Evolutionary conservation across 1,140 invertebrate genomes (phyloP).

Genomic region (Tetramorium alpestre): DNA sequence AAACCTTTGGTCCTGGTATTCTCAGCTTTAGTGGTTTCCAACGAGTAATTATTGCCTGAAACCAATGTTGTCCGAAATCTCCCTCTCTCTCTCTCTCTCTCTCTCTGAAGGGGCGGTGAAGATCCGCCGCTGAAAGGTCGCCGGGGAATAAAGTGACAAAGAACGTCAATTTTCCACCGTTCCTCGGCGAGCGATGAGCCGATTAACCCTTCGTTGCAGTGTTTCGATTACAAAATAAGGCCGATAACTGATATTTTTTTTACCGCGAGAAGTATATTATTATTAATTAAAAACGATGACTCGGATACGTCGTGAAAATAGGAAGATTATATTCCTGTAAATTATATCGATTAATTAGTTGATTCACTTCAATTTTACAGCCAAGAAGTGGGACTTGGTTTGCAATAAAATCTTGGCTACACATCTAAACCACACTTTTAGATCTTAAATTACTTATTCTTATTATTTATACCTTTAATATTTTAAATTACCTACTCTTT

Average conservation of each 20-base stretch:
- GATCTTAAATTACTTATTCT: too few species aligned
- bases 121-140: conserved; percentile 20
- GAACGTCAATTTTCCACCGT: conserved; percentile 41
- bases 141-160: conserved; percentile 39
- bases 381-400: too few species aligned
- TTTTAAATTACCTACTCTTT: too few species aligned
- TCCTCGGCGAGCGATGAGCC: conserved; percentile 15
- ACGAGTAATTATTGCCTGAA: conserved; percentile 57
- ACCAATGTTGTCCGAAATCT: conserved; percentile 39
- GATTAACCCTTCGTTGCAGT: conserved; percentile 18
- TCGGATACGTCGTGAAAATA: background rate
- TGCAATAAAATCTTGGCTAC: too few species aligned
- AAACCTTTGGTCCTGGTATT: conserved; percentile 41
- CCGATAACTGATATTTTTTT: background rate
- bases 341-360: too few species aligned
- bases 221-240: background rate
- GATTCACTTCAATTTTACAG: too few species aligned
- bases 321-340: background rate
- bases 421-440: too few species aligned
- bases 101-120: conserved; percentile 14
- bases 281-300: conserved; percentile 7
- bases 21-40: conserved; percentile 25
- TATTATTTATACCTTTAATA: too few species aligned
- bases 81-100: background rate
- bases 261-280: background rate